Base-by-base conservation (phyloP, 2,888 invertebrate genomes). In the Entomobrya proxima region DNA sequence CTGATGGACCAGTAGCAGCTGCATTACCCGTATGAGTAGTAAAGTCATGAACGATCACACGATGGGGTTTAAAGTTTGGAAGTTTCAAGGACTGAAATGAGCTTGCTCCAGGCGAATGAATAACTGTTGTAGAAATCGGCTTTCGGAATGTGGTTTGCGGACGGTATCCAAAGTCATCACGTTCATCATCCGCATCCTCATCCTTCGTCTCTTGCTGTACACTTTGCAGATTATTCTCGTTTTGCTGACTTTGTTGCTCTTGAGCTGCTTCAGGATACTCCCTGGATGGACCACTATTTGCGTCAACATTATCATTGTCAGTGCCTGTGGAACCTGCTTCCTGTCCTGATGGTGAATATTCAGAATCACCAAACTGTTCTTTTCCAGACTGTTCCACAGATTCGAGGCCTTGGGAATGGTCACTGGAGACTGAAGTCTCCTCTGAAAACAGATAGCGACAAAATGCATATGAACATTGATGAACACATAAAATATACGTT, bases 11-110 rank as follows among this genome's bases (percentile, higher is more conserved):
- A n/a, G 79, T 85, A 24, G 80, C 72, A 55, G 80, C 85, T 15
- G 85, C 75, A 21, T 61, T 79, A 35, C 75, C 79, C 13, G 85
- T 64, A 47, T 85, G 85, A 21, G 52, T 24, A 1, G 87, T 87
- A 37, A 87, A 87, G 72, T 87, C 87, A 61, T 87, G 87, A 35
- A 87, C 82, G 37, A 86, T 83, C 3, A 87, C 87, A 6, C 85
- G 77, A 2, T 87, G 85, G 18, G 87, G 87, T 18, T 79, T 69
- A 47, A 87, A 87, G 30, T 79, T 85, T 32, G 85, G 87, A 4
- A 85, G 76, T 64, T 86, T 78, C 67, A 87, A 64, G 9, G 85
- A 85, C 32, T 87, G 87, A 30, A 86, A 87, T 15, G 82, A 83
- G 24, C 84, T 83, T 1, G 82, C 82, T 18, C 85, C 87, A 7